These are phyloP conservation scores for Catagonus wagneri DNA, from an alignment of 2,113 vertebrate species.

Conservation along the genomic window DNA sequence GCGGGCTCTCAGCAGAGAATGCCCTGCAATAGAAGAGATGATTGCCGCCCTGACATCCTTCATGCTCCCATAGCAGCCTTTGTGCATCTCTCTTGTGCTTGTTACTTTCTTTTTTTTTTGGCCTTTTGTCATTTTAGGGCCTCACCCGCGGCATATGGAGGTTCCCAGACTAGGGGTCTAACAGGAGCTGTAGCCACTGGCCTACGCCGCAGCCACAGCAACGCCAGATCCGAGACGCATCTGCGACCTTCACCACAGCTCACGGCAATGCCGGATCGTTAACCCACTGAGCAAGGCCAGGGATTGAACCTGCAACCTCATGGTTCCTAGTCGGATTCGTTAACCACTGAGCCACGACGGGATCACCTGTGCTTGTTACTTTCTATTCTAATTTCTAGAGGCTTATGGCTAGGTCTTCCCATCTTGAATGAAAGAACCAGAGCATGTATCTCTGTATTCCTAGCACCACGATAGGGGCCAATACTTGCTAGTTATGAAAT, in stretches of 20 bases:
- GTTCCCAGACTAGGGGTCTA: too few species aligned
- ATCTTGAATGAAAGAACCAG: neutral
- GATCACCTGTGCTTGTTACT: neutral
- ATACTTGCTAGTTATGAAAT: neutral
- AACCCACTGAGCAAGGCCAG: too few species aligned
- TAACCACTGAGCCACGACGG: too few species aligned
- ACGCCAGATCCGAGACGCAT: too few species aligned
- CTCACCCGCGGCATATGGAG: too few species aligned
- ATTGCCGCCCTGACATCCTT: neutral
- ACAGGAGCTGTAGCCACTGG: too few species aligned
- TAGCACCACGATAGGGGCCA: neutral
- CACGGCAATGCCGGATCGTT: too few species aligned
- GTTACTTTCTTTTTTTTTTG: neutral
- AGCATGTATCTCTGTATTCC: neutral
- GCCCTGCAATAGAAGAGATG: neutral
- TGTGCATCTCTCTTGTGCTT: neutral
- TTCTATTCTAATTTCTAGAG: neutral
- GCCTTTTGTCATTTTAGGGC: too few species aligned
- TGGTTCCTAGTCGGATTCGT: too few species aligned
- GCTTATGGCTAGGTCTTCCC: neutral
- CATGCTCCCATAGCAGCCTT: neutral
- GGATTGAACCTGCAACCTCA: too few species aligned
- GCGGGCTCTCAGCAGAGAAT: neutral
- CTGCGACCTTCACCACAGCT: too few species aligned
- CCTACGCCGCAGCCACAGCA: too few species aligned